A percentile compares a stretch with the other conserved stretches of the same genome.
These are phyloP conservation scores for Phyllotreta cruciferae DNA, from an alignment of 2,888 invertebrate species.

Conservation along the genomic window DNA sequence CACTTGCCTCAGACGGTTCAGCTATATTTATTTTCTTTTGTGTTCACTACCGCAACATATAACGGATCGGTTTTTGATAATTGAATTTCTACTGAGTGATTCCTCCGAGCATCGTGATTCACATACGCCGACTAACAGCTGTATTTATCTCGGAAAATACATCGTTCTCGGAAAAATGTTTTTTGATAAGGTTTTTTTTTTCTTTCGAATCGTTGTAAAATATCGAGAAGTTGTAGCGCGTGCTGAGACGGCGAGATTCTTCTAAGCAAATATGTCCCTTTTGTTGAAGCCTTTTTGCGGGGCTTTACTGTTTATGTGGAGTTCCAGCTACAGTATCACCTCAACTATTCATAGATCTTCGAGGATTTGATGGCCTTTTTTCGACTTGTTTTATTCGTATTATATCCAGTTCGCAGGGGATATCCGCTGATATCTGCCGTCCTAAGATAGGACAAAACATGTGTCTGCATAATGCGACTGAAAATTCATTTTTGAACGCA, in stretches of 20 bases:
- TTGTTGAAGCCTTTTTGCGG: background rate
- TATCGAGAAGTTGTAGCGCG: no score
- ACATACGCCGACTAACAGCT: conserved; percentile 15
- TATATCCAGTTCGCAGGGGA: conserved; percentile 41
- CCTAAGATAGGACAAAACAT: conserved; percentile 51
- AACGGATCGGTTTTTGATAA: conserved; percentile 38
- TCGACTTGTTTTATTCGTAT: conserved; percentile 36
- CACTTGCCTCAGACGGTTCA: conserved; percentile 34
- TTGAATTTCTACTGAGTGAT: conserved; percentile 35
- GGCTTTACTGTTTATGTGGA: background rate
- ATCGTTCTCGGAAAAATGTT: no score
- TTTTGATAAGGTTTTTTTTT: no score
- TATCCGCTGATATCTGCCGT: conserved; percentile 49
- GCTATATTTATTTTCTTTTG: conserved; percentile 37
- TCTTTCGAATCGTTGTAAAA: no score
- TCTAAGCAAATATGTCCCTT: background rate
- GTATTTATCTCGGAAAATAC: background rate
- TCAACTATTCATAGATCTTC: conserved; percentile 11
- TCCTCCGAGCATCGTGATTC: conserved; percentile 6
- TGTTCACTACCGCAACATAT: conserved; percentile 33
- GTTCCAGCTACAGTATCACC: background rate
- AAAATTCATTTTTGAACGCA: conserved; percentile 43
- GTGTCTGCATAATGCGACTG: conserved; percentile 51
- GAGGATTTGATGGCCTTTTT: conserved; percentile 27
- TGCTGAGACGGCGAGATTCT: no score